These are phyloP conservation scores for Cricetomys ansorgei DNA, from an alignment of 2,113 vertebrate genomes.

Conservation along the genomic window DNA sequence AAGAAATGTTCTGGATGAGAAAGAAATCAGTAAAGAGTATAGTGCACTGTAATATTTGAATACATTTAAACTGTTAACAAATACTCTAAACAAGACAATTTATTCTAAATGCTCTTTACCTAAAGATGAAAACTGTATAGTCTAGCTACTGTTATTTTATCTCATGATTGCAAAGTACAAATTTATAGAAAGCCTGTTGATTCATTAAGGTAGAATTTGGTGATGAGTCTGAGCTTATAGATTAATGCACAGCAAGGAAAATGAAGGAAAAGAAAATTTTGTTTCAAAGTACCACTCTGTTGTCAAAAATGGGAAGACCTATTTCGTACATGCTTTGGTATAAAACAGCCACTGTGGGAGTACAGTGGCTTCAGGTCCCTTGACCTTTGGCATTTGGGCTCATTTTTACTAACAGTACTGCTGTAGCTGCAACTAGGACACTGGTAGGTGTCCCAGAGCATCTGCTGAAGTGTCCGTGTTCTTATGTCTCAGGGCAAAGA, in stretches of 20 bases:
- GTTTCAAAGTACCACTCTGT: no score
- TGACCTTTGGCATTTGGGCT: neutral
- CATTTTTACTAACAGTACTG: neutral
- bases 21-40: neutral
- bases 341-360: neutral
- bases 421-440: no score
- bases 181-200: no score
- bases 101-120: neutral
- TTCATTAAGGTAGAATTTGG: no score
- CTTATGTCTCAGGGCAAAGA: neutral
- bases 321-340: neutral
- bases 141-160: no score
- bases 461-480: neutral
- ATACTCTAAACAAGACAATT: neutral
- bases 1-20: neutral
- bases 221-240: no score
- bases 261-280: no score
- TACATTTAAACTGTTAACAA: slow-evolving; percentile 3
- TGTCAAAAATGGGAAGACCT: no score
- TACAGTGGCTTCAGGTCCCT: neutral
- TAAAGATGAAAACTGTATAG: neutral
- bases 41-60: neutral
- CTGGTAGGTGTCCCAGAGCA: neutral
- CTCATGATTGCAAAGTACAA: no score
- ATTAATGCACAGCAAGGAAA: no score